Conservation (phyloP, 2,113 vertebrate species). For the Setophaga petechia region DNA sequence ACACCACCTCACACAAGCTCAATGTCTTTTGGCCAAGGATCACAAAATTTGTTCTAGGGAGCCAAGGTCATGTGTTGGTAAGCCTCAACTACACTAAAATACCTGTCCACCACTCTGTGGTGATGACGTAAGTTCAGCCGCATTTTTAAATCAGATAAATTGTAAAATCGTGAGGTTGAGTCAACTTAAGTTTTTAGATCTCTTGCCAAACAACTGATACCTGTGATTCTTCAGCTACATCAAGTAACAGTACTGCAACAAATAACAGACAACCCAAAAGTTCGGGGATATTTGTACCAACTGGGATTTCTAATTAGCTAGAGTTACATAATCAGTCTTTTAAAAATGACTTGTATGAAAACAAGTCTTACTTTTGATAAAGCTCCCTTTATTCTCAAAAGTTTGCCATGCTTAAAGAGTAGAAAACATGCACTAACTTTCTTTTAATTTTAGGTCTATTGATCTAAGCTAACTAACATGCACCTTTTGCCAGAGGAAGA, state of each 20-base stretch:
- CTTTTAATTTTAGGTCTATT: background rate
- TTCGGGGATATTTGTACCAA: background rate
- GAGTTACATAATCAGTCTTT: background rate
- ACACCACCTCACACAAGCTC: background rate
- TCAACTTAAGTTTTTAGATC: background rate
- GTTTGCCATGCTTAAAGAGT: background rate
- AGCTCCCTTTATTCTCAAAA: background rate
- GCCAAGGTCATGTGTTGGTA: background rate
- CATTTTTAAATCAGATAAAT: background rate
- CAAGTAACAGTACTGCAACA: background rate
- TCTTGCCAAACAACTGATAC: background rate
- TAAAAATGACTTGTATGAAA: background rate
- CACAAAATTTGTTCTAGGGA: background rate
- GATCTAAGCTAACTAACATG: background rate
- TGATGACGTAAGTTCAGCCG: accelerated
- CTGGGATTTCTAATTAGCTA: background rate
- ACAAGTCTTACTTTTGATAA: background rate
- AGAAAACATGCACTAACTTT: background rate
- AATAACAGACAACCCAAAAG: background rate
- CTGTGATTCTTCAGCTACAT: background rate
- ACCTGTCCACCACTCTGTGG: background rate
- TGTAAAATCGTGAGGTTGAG: background rate
- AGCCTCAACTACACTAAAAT: background rate
- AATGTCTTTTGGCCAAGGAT: background rate
- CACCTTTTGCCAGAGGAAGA: background rate